A percentile compares a stretch with the other conserved stretches of the same genome.
These are phyloP conservation scores for Anguilla megastoma DNA, from an alignment of 2,797 vertebrate species.

Conservation along the genomic window DNA sequence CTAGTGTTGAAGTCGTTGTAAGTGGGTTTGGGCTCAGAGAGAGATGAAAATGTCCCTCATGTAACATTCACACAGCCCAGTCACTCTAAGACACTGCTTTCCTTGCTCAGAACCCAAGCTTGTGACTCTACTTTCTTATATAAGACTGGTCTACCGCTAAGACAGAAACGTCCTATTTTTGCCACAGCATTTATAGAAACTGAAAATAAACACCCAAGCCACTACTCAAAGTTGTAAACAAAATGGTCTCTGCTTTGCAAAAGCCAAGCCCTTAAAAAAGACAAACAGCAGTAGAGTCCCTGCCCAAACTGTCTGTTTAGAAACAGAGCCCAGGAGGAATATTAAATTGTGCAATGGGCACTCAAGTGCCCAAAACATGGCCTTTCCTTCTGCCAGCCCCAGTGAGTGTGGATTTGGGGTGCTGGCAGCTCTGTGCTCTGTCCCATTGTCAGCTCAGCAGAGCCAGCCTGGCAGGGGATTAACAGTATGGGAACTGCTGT, in stretches of 20 bases:
- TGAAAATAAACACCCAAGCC: conserved; percentile 19
- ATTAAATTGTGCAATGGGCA: neutral
- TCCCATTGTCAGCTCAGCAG: conserved; percentile 7
- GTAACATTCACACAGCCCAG: neutral
- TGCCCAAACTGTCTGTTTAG: neutral
- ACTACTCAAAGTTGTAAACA: conserved; percentile 14
- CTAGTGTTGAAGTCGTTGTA: neutral
- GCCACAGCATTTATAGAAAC: conserved; percentile 30
- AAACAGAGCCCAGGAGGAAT: neutral
- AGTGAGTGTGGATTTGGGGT: neutral
- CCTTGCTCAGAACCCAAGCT: conserved; percentile 7
- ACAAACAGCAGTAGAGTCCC: neutral
- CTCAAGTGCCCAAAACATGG: neutral
- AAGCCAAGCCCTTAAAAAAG: conserved; percentile 13
- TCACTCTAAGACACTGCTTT: neutral
- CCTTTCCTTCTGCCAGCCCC: conserved; percentile 6
- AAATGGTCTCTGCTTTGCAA: conserved; percentile 2
- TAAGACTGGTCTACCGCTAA: neutral
- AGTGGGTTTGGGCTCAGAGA: neutral
- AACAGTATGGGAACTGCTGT: conserved; percentile 23
- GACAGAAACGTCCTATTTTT: conserved; percentile 3
- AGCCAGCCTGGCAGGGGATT: neutral
- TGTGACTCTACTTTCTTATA: conserved; percentile 2
- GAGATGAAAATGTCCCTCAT: conserved; percentile 2
- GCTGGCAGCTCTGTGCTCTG: neutral